These are phyloP conservation scores for Microcebus griseorufus DNA, from an alignment of 2,113 vertebrate genomes.

Conservation along the genomic window DNA sequence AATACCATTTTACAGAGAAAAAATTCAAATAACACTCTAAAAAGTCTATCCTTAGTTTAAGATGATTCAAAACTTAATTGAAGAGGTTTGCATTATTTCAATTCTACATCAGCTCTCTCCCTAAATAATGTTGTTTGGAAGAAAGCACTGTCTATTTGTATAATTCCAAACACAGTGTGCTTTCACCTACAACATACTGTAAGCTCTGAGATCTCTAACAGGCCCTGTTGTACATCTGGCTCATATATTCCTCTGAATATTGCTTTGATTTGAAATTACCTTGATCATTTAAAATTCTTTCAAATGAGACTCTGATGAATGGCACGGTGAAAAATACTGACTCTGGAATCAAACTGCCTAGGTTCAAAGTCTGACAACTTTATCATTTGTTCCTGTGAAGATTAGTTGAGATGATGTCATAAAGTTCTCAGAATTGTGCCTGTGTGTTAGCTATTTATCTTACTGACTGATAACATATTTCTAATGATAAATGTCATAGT, in stretches of 20 bases:
- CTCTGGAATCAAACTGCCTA: neutral
- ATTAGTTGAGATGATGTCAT: neutral
- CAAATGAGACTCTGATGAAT: neutral
- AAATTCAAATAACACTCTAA: neutral
- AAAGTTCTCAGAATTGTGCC: neutral
- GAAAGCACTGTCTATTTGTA: neutral
- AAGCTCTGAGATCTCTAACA: neutral
- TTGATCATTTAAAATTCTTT: neutral
- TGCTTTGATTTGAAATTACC: slow-evolving; percentile 22
- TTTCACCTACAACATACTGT: neutral
- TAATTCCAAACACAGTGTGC: neutral
- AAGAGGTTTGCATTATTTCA: neutral
- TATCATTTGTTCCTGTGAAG: neutral
- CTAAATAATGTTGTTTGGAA: neutral
- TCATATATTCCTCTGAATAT: neutral
- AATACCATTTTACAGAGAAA: neutral
- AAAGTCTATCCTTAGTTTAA: neutral
- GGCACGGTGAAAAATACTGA: neutral
- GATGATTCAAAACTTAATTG: neutral
- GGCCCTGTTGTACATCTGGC: neutral
- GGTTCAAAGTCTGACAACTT: neutral
- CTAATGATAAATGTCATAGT: neutral
- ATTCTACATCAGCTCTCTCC: neutral
- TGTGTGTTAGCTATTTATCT: neutral
- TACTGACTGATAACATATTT: neutral